Conservation (phyloP, 2,113 vertebrate species). For the Candoia aspera region DNA sequence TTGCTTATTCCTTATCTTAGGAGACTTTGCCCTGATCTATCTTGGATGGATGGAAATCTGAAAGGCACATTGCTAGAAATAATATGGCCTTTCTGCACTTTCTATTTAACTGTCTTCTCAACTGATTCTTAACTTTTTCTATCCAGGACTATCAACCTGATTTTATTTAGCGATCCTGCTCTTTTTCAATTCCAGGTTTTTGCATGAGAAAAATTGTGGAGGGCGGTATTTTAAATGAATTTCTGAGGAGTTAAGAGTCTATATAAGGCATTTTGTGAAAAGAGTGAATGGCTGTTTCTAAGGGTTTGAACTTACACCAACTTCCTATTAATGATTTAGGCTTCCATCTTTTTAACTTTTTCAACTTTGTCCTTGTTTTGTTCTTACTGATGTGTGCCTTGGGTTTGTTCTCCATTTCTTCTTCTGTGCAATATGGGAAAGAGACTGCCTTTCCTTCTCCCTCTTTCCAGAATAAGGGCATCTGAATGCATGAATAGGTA, state of each 20-base stretch:
- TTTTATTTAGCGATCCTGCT: background rate
- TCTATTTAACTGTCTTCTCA: background rate
- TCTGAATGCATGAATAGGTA: conserved; percentile 88
- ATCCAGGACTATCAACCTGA: background rate
- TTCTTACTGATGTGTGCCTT: conserved; percentile 70
- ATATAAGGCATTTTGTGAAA: background rate
- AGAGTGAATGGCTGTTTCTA: background rate
- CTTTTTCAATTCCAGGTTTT: background rate
- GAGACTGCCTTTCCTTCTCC: conserved; percentile 75
- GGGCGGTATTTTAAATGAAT: background rate
- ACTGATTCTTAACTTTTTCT: background rate
- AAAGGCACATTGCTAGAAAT: background rate
- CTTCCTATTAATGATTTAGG: conserved; percentile 4
- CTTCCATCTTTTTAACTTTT: conserved; percentile 57
- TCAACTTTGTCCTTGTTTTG: conserved; percentile 76
- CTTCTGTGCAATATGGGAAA: conserved; percentile 78
- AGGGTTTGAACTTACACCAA: background rate
- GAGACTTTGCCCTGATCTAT: background rate
- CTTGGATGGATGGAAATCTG: background rate
- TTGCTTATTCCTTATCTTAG: background rate
- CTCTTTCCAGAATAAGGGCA: conserved; percentile 73
- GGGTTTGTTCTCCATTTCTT: conserved; percentile 74
- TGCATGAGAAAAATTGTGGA: background rate
- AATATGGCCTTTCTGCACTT: background rate
- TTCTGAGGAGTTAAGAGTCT: background rate